A percentile compares a stretch with the other conserved stretches of the same genome.
Evolutionary conservation across 2,113 vertebrate species (phyloP).

Genomic region (Tautogolabrus adspersus): DNA sequence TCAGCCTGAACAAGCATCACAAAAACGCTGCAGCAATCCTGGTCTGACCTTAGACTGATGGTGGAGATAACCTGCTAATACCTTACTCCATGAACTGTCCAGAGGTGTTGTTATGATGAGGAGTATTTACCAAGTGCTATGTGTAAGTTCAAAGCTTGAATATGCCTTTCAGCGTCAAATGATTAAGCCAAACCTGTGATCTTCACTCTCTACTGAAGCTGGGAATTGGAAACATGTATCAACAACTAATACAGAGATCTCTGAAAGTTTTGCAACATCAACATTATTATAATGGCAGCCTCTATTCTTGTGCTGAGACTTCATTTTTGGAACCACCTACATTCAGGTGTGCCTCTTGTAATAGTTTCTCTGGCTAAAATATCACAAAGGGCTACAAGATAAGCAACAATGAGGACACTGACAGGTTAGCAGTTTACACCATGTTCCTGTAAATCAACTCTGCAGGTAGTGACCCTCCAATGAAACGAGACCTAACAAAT

Average conservation of each 20-base stretch:
- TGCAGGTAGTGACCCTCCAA: slow-evolving; percentile 30
- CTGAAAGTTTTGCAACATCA: no score
- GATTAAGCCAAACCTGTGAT: slow-evolving; percentile 1
- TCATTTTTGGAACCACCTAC: not conserved
- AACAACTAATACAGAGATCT: not conserved
- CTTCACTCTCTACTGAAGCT: not conserved
- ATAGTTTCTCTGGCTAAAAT: not conserved
- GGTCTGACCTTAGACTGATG: slow-evolving; percentile 35
- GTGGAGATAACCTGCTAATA: slow-evolving; percentile 46
- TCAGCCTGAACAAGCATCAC: slow-evolving; percentile 44
- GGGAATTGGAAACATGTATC: not conserved
- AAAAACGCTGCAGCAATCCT: slow-evolving; percentile 7
- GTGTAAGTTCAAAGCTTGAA: slow-evolving; percentile 48
- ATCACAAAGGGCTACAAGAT: not conserved
- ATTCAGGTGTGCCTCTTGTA: not conserved
- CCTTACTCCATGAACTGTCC: slow-evolving; percentile 1
- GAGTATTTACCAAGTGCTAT: slow-evolving; percentile 18
- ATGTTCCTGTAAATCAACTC: not conserved
- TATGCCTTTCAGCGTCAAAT: slow-evolving; percentile 7
- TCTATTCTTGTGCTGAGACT: no score
- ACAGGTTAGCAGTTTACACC: slow-evolving; percentile 23
- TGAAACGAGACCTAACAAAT: slow-evolving; percentile 53
- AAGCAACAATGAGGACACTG: slow-evolving; percentile 2
- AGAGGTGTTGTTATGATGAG: slow-evolving; percentile 10
- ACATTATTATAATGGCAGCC: no score